These are phyloP conservation scores for Phallusia fumigata DNA, from an alignment of 23 tunicate genomes.

Conservation along the genomic window DNA sequence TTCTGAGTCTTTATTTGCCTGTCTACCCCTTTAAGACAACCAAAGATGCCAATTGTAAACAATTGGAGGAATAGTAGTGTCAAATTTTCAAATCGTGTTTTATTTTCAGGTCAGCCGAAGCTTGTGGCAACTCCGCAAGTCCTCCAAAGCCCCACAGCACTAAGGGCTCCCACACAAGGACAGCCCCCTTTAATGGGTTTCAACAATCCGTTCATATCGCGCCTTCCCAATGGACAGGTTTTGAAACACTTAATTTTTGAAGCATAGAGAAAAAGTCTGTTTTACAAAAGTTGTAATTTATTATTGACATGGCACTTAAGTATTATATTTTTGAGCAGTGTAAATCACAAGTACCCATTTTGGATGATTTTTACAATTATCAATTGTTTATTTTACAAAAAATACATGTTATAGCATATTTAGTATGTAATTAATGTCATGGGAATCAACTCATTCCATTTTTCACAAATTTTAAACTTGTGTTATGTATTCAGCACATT, in stretches of 20 bases:
- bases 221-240: slow-evolving; percentile 97
- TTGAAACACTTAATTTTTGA: neutral
- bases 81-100: neutral
- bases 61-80: no score
- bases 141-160: slow-evolving; percentile 37
- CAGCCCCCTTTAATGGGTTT: slow-evolving; percentile 65
- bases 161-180: slow-evolving; percentile 76
- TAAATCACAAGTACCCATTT: no score
- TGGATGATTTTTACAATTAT: no score
- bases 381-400: no score
- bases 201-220: slow-evolving; percentile 67
- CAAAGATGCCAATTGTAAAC: no score
- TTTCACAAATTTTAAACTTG: neutral
- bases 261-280: no score
- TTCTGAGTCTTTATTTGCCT: no score
- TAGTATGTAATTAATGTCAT: neutral
- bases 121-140: slow-evolving; percentile 57
- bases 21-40: no score
- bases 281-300: no score
- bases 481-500: slow-evolving; percentile 47
- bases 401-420: no score
- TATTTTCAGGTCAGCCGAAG: slow-evolving; percentile 43
- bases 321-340: no score
- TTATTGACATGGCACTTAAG: no score
- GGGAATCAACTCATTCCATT: neutral